These are phyloP conservation scores for Tiliacea citrago DNA, from an alignment of 2,888 invertebrate genomes.

Conservation along the genomic window DNA sequence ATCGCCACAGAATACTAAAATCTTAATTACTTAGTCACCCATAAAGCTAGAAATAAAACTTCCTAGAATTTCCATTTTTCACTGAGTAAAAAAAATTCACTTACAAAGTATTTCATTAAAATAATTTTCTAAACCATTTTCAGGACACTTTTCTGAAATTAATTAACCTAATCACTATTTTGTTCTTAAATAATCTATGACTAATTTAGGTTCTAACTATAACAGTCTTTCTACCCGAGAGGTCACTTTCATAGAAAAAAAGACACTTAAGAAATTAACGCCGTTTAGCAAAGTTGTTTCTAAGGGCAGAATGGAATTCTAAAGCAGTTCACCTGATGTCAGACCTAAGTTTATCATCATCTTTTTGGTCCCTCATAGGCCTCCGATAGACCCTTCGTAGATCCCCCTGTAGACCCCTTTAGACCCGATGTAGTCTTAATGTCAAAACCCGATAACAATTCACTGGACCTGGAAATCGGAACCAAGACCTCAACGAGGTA, in stretches of 20 bases:
- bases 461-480: too few relatives aligned
- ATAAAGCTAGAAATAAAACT: background rate
- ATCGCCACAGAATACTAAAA: background rate
- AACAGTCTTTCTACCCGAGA: background rate
- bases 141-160: background rate
- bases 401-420: background rate
- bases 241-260: background rate
- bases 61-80: background rate
- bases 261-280: background rate
- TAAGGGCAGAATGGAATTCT: background rate
- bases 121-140: constrained; percentile 2
- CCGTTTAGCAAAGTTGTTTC: background rate
- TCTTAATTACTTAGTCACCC: background rate
- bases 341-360: too few relatives aligned
- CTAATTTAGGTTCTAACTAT: background rate
- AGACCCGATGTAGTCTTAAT: too few relatives aligned
- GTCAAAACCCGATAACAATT: too few relatives aligned
- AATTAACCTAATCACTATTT: background rate
- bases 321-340: too few relatives aligned
- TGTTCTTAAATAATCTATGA: constrained; percentile 18
- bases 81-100: background rate
- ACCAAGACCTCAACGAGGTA: too few relatives aligned
- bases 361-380: background rate
- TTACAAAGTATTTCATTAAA: background rate
- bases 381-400: background rate